Evolutionary conservation across 2,888 invertebrate species (phyloP).

Genomic region (Aphrophora alni): DNA sequence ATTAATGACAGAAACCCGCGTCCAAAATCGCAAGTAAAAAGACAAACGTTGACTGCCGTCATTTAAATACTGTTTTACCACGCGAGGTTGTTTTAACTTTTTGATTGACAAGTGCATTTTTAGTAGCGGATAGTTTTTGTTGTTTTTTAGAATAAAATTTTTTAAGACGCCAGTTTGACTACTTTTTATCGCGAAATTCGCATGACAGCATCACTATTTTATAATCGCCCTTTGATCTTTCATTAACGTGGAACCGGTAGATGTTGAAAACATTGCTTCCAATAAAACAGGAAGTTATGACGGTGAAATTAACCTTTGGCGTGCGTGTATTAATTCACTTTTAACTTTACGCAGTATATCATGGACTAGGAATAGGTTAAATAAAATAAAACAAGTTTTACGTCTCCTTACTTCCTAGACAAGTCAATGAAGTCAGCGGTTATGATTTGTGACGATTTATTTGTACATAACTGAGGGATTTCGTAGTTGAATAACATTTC

Average conservation of each 20-base stretch:
- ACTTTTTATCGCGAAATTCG: too few species aligned
- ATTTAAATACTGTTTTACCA: too few species aligned
- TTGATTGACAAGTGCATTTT: too few species aligned
- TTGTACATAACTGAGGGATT: neutral
- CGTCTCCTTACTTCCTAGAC: neutral
- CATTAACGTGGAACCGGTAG: neutral
- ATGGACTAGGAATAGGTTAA: neutral
- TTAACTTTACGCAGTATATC: neutral
- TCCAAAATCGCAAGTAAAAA: too few species aligned
- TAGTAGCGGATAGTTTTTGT: too few species aligned
- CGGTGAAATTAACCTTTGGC: neutral
- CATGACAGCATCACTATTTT: too few species aligned
- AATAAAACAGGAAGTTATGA: neutral
- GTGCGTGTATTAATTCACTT: neutral
- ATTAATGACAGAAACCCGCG: too few species aligned
- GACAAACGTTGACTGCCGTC: too few species aligned
- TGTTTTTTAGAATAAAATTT: too few species aligned
- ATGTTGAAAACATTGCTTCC: neutral
- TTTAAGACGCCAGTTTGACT: too few species aligned
- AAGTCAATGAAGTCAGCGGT: neutral
- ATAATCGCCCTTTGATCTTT: neutral
- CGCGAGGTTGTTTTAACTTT: too few species aligned
- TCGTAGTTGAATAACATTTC: too few species aligned
- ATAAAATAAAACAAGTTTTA: slow-evolving; percentile 3
- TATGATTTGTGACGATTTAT: neutral